Conservation (phyloP, 2,888 invertebrate species). For the Meloe dianella region DNA sequence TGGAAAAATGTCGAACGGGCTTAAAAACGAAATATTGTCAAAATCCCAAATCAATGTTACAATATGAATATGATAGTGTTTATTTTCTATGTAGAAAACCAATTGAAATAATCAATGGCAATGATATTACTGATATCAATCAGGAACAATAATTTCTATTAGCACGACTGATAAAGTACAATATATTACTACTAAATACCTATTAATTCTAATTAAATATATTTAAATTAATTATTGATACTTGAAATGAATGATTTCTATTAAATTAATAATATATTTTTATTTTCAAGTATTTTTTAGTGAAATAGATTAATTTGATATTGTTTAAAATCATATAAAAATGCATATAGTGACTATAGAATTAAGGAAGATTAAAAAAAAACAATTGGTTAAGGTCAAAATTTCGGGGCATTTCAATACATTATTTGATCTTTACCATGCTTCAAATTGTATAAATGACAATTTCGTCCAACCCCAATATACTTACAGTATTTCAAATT, state of each 20-base stretch:
- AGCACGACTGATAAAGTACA: constrained; percentile 29
- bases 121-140: constrained; percentile 18
- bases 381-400: not conserved
- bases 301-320: not conserved
- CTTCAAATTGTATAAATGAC: no score
- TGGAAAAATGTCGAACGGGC: constrained; percentile 80
- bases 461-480: no score
- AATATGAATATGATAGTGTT: constrained; percentile 89
- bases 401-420: no score
- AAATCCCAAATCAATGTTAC: constrained; percentile 90
- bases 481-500: no score
- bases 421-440: no score
- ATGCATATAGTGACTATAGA: not conserved
- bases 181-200: not conserved
- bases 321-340: not conserved
- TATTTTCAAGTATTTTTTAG: not conserved
- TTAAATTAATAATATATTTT: constrained; percentile 19
- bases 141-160: constrained; percentile 16
- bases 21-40: constrained; percentile 90
- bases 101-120: constrained; percentile 24
- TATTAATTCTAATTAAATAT: not conserved
- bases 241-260: constrained; percentile 17
- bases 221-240: constrained; percentile 12
- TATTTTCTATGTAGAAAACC: constrained; percentile 92
- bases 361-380: not conserved